phyloP scores from a whole-genome alignment of 2,797 vertebrate genomes.

The Vultur gryphus region DNA sequence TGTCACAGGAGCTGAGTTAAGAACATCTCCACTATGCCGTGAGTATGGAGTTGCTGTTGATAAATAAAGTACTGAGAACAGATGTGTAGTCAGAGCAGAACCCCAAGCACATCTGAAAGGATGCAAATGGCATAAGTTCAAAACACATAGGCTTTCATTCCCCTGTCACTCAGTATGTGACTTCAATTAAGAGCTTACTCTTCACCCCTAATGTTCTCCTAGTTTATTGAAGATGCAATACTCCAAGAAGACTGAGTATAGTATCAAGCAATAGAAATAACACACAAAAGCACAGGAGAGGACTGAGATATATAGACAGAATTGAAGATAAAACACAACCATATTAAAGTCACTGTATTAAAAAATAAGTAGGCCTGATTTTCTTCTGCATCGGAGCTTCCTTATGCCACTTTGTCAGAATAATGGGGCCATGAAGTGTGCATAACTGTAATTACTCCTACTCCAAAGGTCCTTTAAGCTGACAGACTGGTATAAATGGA shows the following conservation, averaged over 20 bases:
- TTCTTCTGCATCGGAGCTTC: conserved; percentile 21
- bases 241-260: not conserved
- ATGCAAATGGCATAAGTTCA: conserved; percentile 34
- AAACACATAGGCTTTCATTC: conserved; percentile 15
- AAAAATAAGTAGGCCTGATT: conserved; percentile 48
- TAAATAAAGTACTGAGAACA: conserved; percentile 22
- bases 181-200: conserved; percentile 50
- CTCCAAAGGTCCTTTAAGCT: conserved; percentile 17
- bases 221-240: conserved; percentile 58
- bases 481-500: conserved; percentile 14
- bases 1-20: not conserved
- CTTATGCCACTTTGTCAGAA: not conserved
- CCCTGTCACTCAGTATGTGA: conserved; percentile 23
- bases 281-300: not conserved
- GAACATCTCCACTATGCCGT: not conserved
- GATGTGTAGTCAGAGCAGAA: not conserved
- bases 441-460: conserved; percentile 23
- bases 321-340: conserved; percentile 24
- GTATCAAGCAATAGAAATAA: conserved; percentile 1
- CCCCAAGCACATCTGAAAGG: not conserved
- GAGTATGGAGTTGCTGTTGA: not conserved
- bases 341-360: conserved; percentile 20
- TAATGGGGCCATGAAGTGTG: conserved; percentile 27
- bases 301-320: not conserved
- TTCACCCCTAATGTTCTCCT: not conserved